Conservation (phyloP, 1,140 invertebrate genomes). For the honey bee (Apis mellifera) region Amel_HAv3.1 CM009938.2:2412501-2413000, state of each 20-base stretch:
- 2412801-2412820: slow-evolving; percentile 12
- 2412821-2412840: background rate
- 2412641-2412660: background rate
- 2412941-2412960: background rate
- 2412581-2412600: background rate
- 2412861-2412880: background rate
- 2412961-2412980: background rate
- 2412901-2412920: background rate
- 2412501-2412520: slow-evolving; percentile 86
- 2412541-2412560: slow-evolving; percentile 70
- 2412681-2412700: background rate
- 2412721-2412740: slow-evolving; percentile 22
- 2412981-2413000: background rate
- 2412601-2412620: background rate
- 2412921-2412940: background rate
- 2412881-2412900: background rate
- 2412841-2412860: background rate
- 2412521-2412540: slow-evolving; percentile 84
- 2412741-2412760: slow-evolving; percentile 17
- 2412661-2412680: background rate
- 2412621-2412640: background rate
- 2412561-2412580: slow-evolving; percentile 13
- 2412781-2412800: slow-evolving; percentile 65
- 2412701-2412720: slow-evolving; percentile 8
- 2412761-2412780: slow-evolving; percentile 68